Percentiles rank a stretch among this genome's conserved stretches.
Conservation (phyloP, 2,888 invertebrate genomes). For the Pseudanteris insignis region DNA sequence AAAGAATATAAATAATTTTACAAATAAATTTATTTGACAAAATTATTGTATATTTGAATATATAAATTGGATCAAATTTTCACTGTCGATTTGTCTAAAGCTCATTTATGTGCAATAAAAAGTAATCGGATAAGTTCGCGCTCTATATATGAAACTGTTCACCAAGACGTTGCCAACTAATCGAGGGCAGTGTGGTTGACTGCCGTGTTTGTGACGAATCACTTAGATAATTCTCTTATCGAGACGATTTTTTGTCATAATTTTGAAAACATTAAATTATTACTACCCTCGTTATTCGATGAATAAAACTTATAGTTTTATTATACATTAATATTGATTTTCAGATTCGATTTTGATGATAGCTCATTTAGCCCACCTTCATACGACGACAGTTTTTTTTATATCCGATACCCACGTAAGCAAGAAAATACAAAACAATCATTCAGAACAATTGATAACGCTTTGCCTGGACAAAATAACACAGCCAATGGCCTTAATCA, state of each 20-base stretch:
- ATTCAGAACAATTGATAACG: conserved; percentile 54
- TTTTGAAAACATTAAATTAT: conserved; percentile 10
- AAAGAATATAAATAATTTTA: too few relatives aligned
- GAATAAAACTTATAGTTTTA: too few relatives aligned
- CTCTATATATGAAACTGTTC: conserved; percentile 35
- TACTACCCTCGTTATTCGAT: background rate
- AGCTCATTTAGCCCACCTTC: conserved; percentile 76
- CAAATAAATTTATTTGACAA: too few relatives aligned
- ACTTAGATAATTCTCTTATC: conserved; percentile 37
- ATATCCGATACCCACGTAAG: conserved; percentile 70
- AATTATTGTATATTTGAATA: too few relatives aligned
- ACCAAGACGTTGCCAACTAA: conserved; percentile 46
- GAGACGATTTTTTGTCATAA: conserved; percentile 23
- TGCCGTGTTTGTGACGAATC: conserved; percentile 28
- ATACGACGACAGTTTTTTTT: conserved; percentile 79
- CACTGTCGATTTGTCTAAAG: background rate
- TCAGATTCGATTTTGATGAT: conserved; percentile 71
- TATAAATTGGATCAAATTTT: background rate
- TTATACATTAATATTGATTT: conserved; percentile 45
- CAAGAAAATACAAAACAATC: conserved; percentile 47
- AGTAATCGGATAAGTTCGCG: conserved; percentile 19
- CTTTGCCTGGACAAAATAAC: conserved; percentile 50
- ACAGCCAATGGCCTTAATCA: conserved; percentile 25
- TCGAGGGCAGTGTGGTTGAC: conserved; percentile 42
- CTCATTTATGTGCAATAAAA: conserved; percentile 6